A percentile compares a stretch with the other conserved stretches of the same genome.
Conservation (phyloP, 2,113 vertebrate species). For the Petrocephalus microphthalmus region DNA sequence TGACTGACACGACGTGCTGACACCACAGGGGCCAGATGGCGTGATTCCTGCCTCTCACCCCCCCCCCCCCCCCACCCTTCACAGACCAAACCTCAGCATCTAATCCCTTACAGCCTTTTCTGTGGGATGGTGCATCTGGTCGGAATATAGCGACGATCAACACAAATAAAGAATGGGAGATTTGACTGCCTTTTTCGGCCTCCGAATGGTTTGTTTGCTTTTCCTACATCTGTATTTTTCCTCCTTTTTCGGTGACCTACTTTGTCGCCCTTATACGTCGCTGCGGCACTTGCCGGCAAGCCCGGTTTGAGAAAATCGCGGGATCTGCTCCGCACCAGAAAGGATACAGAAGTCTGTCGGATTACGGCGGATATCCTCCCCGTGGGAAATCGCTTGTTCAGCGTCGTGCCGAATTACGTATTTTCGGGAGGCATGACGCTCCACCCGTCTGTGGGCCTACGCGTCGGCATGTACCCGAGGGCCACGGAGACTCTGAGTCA, state of each 20-base stretch:
- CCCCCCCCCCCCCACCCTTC: neutral
- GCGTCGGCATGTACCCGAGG: neutral
- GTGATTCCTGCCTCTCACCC: neutral
- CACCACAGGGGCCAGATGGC: neutral
- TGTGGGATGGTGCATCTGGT: neutral
- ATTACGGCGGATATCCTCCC: conserved; percentile 25
- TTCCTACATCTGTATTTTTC: neutral
- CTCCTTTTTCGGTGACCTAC: conserved; percentile 16
- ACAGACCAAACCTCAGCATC: conserved; percentile 25
- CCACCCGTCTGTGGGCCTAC: neutral
- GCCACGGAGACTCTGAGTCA: conserved; percentile 1
- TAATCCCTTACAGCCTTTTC: conserved; percentile 52
- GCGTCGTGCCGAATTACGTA: conserved; percentile 12
- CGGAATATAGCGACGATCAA: neutral
- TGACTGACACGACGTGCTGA: neutral
- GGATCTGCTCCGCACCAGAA: conserved; percentile 1
- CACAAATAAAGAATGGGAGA: neutral
- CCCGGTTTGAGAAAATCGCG: conserved; percentile 18
- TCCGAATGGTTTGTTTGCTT: neutral
- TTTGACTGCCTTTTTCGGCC: neutral
- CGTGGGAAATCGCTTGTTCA: conserved; percentile 21
- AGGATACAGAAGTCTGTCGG: conserved; percentile 23
- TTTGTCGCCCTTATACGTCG: conserved; percentile 15
- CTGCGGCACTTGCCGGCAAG: neutral
- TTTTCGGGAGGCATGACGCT: conserved; percentile 18